Conservation (phyloP, 2,113 vertebrate species). For the Scortum barcoo region DNA sequence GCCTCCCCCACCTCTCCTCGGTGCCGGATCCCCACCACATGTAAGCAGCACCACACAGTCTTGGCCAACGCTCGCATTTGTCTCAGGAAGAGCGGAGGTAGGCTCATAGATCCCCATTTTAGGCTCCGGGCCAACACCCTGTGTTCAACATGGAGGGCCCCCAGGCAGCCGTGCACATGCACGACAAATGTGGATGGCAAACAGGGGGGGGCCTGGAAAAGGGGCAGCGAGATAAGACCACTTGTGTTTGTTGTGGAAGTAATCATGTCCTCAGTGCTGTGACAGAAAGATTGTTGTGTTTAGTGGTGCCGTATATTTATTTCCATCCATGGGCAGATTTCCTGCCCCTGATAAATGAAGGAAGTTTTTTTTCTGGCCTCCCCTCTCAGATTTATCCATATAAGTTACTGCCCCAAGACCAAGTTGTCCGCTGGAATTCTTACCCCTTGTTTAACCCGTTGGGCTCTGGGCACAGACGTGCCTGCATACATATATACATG, state of each 20-base stretch:
- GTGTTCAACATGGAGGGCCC: slow-evolving; percentile 72
- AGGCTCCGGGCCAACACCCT: slow-evolving; percentile 76
- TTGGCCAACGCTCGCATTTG: slow-evolving; percentile 69
- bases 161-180: slow-evolving; percentile 55
- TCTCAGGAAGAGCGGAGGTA: slow-evolving; percentile 78
- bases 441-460: slow-evolving; percentile 53
- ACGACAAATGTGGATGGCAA: slow-evolving; percentile 54
- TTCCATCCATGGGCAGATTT: slow-evolving; percentile 67
- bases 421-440: slow-evolving; percentile 49
- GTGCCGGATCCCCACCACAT: slow-evolving; percentile 66
- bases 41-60: slow-evolving; percentile 68
- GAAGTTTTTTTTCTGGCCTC: slow-evolving; percentile 8
- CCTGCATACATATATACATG: slow-evolving; percentile 46
- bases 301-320: slow-evolving; percentile 70
- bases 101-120: slow-evolving; percentile 78
- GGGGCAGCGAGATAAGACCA: slow-evolving; percentile 54
- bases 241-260: slow-evolving; percentile 76
- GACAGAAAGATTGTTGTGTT: slow-evolving; percentile 63
- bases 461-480: slow-evolving; percentile 51
- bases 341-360: slow-evolving; percentile 39
- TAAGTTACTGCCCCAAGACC: slow-evolving; percentile 59
- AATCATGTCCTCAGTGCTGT: slow-evolving; percentile 68
- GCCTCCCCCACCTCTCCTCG: slow-evolving; percentile 66
- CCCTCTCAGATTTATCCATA: slow-evolving; percentile 60
- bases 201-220: slow-evolving; percentile 40